Percentiles rank a stretch among this genome's conserved stretches.
Conservation (phyloP, 2,888 invertebrate genomes). For the Tortrix viridana region DNA sequence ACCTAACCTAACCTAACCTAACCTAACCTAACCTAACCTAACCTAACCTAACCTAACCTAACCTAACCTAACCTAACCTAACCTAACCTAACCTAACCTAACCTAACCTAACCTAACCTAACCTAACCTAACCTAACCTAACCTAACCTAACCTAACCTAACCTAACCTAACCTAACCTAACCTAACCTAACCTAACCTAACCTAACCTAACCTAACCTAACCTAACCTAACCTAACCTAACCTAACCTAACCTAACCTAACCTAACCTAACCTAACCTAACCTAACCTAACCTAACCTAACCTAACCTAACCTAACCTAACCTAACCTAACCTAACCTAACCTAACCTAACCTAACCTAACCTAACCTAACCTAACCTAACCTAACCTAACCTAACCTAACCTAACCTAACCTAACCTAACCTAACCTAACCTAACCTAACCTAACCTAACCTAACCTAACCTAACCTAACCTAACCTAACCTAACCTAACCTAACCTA, state of each 20-base stretch:
- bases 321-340: too few relatives aligned
- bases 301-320: too few relatives aligned
- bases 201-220: slow-evolving; percentile 27
- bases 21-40: background rate
- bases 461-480: too few relatives aligned
- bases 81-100: slow-evolving; percentile 26
- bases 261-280: background rate
- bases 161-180: slow-evolving; percentile 7
- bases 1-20: background rate
- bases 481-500: too few relatives aligned
- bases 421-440: too few relatives aligned
- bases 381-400: too few relatives aligned
- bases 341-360: too few relatives aligned
- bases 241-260: slow-evolving; percentile 17
- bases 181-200: slow-evolving; percentile 12
- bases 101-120: slow-evolving; percentile 24
- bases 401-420: too few relatives aligned
- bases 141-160: slow-evolving; percentile 10
- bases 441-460: too few relatives aligned
- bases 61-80: slow-evolving; percentile 10
- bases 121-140: slow-evolving; percentile 19
- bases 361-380: too few relatives aligned
- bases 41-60: background rate
- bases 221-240: slow-evolving; percentile 25
- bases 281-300: too few relatives aligned